Conservation (phyloP, 2,888 invertebrate species). For the Parelbella ahira region DNA sequence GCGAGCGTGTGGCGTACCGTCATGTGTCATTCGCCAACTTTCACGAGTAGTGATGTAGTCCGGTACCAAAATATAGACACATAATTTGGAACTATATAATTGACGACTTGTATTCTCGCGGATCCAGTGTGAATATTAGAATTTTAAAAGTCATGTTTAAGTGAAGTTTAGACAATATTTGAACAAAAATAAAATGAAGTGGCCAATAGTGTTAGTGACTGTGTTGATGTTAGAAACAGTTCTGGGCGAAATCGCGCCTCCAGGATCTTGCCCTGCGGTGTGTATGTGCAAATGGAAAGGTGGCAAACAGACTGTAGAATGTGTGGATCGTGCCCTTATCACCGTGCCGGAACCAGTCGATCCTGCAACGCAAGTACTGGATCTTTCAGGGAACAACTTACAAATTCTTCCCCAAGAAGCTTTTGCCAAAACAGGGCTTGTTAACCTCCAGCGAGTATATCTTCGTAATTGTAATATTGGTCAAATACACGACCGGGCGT, state of each 20-base stretch:
- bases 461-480: constrained; percentile 91
- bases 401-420: constrained; percentile 90
- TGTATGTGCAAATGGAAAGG: constrained; percentile 97
- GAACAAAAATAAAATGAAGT: constrained; percentile 68
- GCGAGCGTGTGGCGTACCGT: constrained; percentile 76
- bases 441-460: constrained; percentile 93
- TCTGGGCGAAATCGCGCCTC: constrained; percentile 68
- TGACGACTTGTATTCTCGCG: constrained; percentile 24
- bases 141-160: constrained; percentile 45
- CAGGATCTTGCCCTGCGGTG: constrained; percentile 85
- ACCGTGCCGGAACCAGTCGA: constrained; percentile 92
- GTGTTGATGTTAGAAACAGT: constrained; percentile 67
- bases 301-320: constrained; percentile 95
- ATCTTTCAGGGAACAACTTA: constrained; percentile 93
- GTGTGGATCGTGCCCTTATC: constrained; percentile 90
- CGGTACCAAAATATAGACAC: constrained; percentile 59
- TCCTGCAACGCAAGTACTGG: constrained; percentile 93
- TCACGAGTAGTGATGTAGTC: constrained; percentile 79
- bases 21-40: constrained; percentile 82
- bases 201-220: constrained; percentile 69
- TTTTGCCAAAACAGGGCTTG: constrained; percentile 88
- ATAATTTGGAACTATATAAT: constrained; percentile 29
- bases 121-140: constrained; percentile 40
- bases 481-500: constrained; percentile 91
- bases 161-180: constrained; percentile 49